A percentile compares a stretch with the other conserved stretches of the same genome.
phyloP scores from a whole-genome alignment of 2,797 vertebrate genomes.

The Mallotus villosus region DNA sequence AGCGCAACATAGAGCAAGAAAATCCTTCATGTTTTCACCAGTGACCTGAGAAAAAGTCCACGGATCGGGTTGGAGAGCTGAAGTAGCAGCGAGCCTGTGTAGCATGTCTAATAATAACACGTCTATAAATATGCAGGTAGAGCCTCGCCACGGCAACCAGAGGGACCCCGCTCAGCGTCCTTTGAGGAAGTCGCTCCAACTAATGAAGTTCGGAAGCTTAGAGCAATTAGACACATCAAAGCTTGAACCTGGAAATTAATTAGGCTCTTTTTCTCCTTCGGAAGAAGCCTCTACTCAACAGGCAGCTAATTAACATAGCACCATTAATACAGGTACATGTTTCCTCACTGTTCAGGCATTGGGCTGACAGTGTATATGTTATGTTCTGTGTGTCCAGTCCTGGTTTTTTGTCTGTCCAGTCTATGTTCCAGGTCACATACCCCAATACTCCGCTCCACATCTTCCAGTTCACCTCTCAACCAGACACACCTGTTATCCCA shows the following conservation, averaged over 20 bases:
- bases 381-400: no score
- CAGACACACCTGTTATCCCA: no score
- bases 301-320: conserved; percentile 73
- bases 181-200: conserved; percentile 67
- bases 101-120: conserved; percentile 63
- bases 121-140: conserved; percentile 73
- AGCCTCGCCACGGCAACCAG: conserved; percentile 56
- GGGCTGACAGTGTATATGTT: conserved; percentile 29
- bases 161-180: conserved; percentile 66
- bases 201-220: conserved; percentile 81
- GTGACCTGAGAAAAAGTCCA: not conserved
- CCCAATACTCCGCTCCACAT: no score
- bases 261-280: conserved; percentile 71
- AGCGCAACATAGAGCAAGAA: not conserved
- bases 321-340: conserved; percentile 72
- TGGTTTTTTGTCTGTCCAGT: no score
- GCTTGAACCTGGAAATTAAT: conserved; percentile 82
- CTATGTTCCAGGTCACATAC: no score
- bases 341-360: conserved; percentile 47
- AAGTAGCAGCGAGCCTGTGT: conserved; percentile 26
- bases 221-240: conserved; percentile 85
- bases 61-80: conserved; percentile 37
- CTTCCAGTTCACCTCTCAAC: no score
- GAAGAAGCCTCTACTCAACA: conserved; percentile 68
- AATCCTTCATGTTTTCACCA: not conserved